phyloP scores from a whole-genome alignment of 2,888 invertebrate species.

The Caenorhabditis angaria region DNA sequence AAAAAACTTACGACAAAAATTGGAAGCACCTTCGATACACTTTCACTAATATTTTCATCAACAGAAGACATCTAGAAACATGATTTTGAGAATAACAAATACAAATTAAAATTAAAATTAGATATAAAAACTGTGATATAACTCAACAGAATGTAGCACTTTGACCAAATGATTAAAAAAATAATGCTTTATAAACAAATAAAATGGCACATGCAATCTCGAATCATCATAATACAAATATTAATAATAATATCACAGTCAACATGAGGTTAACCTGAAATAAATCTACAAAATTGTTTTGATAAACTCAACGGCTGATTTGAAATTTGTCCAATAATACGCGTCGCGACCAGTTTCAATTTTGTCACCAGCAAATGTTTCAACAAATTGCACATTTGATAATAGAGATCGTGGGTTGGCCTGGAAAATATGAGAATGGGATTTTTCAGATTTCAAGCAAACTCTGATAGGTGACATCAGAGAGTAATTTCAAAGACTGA shows the following conservation, averaged over 20 bases:
- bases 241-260: constrained; percentile 1
- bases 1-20: neutral
- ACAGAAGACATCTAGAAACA: neutral
- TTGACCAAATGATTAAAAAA: neutral
- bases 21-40: neutral
- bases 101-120: neutral
- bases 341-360: constrained; percentile 82
- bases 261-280: constrained; percentile 1
- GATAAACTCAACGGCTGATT: constrained; percentile 93
- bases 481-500: too few relatives aligned
- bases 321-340: constrained; percentile 99
- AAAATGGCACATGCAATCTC: constrained; percentile 1
- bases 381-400: constrained; percentile 94
- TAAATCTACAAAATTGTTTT: constrained; percentile 76
- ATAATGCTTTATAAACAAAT: neutral
- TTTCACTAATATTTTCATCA: neutral
- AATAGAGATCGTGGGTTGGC: constrained; percentile 92
- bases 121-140: neutral
- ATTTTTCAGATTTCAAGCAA: neutral
- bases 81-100: neutral
- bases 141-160: too few relatives aligned
- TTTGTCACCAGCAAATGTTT: constrained; percentile 84
- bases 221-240: neutral
- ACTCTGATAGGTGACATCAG: too few relatives aligned
- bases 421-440: constrained; percentile 70